Base-by-base conservation (phyloP, 2,113 vertebrate genomes). In the Neolamprologus tretocephalus region DNA sequence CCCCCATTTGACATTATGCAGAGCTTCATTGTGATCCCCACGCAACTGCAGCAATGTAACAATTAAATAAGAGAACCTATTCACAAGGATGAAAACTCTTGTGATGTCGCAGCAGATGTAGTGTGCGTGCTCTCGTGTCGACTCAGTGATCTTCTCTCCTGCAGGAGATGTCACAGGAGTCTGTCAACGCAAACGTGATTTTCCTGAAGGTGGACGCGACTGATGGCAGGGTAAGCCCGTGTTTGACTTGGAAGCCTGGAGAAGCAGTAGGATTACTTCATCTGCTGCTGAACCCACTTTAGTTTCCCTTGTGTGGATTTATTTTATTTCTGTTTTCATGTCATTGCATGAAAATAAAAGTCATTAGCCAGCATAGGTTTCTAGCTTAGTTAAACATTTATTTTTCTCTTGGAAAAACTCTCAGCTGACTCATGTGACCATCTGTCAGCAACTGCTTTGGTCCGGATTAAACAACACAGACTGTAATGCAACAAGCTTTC, bases 201-300 rank as follows among this genome's bases (percentile, higher is more conserved):
- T 99, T 99, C 94, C 89, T 98, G 7, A 98, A 98, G 96, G 96
- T 99, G 8, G 98, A 99, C 6, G 98, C 99, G 92, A 98, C 99
- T 82, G 97, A 98, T 0, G 97, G 96, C 84, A 86, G 94, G 83
- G 98, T 98, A 96, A 80, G 96, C 58, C 26, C 14, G 3, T 68
- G 35, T 45, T 66, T 28, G 11, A 40, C 31, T 10, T 5, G 1
- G 16, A 31, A 51, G 16, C 26, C 73, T 33, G 45, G 6, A 31
- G 45, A 49, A 78, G 4, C 23, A 47, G 6, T 28, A 73, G 68
- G 37, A 23, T 73, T 73, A 1, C 68, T 5, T 40, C 19, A 68
- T 26, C 40, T 47, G 21, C 68, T 73, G 40, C 63, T 40, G 33
- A 66, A 66, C 10, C 0, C 33, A 66, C 19, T 37, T 66, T 21